A percentile compares a stretch with the other conserved stretches of the same genome.
These are phyloP conservation scores for Aradus depressus DNA, from an alignment of 2,888 invertebrate genomes.

Conservation along the genomic window DNA sequence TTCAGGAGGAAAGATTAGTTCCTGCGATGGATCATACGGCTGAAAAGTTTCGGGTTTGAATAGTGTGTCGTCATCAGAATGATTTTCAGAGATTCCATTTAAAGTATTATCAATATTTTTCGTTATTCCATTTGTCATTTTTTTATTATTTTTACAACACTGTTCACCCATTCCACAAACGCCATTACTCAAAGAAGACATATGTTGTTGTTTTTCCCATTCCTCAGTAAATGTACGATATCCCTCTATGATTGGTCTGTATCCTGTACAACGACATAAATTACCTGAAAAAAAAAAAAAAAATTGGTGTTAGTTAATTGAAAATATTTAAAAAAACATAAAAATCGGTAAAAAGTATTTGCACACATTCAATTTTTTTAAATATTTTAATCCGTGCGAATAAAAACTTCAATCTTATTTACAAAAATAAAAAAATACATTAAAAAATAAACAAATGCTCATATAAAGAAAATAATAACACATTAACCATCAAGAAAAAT, in stretches of 20 bases:
- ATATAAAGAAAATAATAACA: too few species aligned
- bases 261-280: conserved; percentile 87
- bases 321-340: background rate
- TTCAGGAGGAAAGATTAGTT: conserved; percentile 87
- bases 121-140: conserved; percentile 18
- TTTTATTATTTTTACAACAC: conserved; percentile 53
- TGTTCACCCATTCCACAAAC: conserved; percentile 52
- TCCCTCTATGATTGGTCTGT: conserved; percentile 84
- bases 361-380: too few species aligned
- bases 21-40: conserved; percentile 70
- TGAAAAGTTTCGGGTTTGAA: conserved; percentile 51
- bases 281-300: conserved; percentile 40
- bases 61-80: conserved; percentile 36
- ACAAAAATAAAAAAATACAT: too few species aligned
- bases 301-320: background rate
- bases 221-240: conserved; percentile 73
- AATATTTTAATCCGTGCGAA: too few species aligned
- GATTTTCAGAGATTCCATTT: conserved; percentile 2
- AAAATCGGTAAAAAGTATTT: background rate
- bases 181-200: conserved; percentile 31
- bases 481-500: too few species aligned
- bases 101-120: background rate
- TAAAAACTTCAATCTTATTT: too few species aligned
- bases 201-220: conserved; percentile 46
- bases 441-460: too few species aligned